Conservation (phyloP, 1,140 invertebrate species). For the Hyles euphorbiae region DNA sequence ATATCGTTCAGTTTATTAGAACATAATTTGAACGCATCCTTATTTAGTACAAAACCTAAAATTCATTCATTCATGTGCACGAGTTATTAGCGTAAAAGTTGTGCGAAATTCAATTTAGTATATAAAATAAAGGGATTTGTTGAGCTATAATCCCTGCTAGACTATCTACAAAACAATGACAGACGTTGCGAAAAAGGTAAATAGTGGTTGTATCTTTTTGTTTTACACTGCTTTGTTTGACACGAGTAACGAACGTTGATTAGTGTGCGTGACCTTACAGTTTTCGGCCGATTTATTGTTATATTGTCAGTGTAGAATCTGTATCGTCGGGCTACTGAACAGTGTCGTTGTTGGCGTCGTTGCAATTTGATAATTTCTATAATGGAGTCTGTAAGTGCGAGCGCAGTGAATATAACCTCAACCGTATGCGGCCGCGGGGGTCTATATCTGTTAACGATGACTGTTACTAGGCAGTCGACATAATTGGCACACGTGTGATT, state of each 20-base stretch:
- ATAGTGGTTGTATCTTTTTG: conserved; percentile 26
- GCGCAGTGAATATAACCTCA: conserved; percentile 48
- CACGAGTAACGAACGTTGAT: conserved; percentile 33
- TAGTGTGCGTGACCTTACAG: conserved; percentile 40
- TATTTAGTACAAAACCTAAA: conserved; percentile 20
- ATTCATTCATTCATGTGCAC: conserved; percentile 48
- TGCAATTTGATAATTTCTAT: not conserved
- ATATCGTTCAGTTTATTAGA: not conserved
- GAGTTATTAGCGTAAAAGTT: conserved; percentile 42
- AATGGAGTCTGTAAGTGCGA: conserved; percentile 22
- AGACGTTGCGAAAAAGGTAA: conserved; percentile 71
- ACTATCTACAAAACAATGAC: conserved; percentile 51
- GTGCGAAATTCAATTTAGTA: conserved; percentile 20
- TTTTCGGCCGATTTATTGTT: conserved; percentile 14
- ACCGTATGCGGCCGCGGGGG: conserved; percentile 37
- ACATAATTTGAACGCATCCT: conserved; percentile 36
- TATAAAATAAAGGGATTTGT: conserved; percentile 21
- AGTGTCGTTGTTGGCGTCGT: not conserved
- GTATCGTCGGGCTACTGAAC: not conserved
- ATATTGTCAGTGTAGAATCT: not conserved
- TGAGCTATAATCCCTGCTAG: conserved; percentile 22
- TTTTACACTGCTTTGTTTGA: conserved; percentile 38
- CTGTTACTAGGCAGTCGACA: conserved; percentile 14
- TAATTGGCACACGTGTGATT: conserved; percentile 28
- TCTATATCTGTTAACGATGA: conserved; percentile 18